These are phyloP conservation scores for Linyphia triangularis DNA, from an alignment of 2,888 invertebrate genomes.

Conservation along the genomic window DNA sequence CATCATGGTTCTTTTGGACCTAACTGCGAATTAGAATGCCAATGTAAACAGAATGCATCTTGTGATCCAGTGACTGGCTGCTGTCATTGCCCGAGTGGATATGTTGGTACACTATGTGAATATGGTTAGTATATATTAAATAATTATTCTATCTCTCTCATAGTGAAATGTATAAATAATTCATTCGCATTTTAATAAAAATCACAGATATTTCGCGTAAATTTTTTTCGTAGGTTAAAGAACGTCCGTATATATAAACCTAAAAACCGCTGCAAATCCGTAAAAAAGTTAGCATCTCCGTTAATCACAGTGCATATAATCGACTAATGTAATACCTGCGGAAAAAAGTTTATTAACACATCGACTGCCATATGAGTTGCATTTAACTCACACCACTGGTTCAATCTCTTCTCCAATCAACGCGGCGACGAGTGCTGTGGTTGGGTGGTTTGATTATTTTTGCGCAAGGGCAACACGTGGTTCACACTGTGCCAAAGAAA, in stretches of 20 bases:
- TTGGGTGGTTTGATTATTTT: too few relatives aligned
- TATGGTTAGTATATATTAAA: slow-evolving; percentile 76
- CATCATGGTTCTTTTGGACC: slow-evolving; percentile 74
- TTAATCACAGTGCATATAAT: too few relatives aligned
- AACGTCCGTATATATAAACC: not conserved
- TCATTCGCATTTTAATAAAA: not conserved
- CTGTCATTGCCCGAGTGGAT: slow-evolving; percentile 74
- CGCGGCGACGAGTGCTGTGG: too few relatives aligned
- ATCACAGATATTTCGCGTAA: not conserved
- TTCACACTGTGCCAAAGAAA: too few relatives aligned
- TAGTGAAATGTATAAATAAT: not conserved
- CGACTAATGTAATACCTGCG: too few relatives aligned
- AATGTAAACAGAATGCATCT: slow-evolving; percentile 85
- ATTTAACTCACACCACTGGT: too few relatives aligned
- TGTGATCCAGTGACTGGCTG: slow-evolving; percentile 87
- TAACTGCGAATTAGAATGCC: slow-evolving; percentile 84
- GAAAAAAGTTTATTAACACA: too few relatives aligned
- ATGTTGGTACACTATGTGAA: slow-evolving; percentile 77
- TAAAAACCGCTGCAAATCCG: too few relatives aligned
- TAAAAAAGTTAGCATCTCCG: too few relatives aligned
- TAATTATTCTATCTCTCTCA: not conserved
- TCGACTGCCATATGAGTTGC: too few relatives aligned
- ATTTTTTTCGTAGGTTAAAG: not conserved
- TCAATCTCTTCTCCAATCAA: too few relatives aligned
- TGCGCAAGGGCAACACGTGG: too few relatives aligned